phyloP scores from a whole-genome alignment of 2,888 invertebrate species.

The Cheilosia scutellata region DNA sequence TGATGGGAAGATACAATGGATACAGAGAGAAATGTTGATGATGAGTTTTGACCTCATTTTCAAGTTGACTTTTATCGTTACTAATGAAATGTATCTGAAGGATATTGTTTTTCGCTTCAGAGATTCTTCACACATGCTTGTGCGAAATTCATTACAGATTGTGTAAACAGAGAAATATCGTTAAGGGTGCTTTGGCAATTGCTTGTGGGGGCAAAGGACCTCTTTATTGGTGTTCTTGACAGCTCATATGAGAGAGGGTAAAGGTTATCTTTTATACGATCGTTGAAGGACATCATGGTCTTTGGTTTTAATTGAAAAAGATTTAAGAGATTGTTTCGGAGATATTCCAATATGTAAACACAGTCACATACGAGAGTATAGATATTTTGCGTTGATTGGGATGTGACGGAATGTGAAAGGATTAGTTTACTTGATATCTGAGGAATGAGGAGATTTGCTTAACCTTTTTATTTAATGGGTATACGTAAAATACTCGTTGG shows the following conservation, averaged over 20 bases:
- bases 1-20: not conserved
- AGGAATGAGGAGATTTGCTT: too few species aligned
- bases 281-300: constrained; percentile 30
- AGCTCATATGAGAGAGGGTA: constrained; percentile 41
- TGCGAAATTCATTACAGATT: constrained; percentile 52
- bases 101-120: constrained; percentile 47
- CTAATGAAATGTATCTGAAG: constrained; percentile 40
- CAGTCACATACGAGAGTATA: not conserved
- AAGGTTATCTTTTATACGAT: constrained; percentile 36
- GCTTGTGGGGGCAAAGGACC: constrained; percentile 34
- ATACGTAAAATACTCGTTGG: too few species aligned
- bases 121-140: constrained; percentile 29
- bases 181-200: not conserved
- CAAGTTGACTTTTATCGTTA: constrained; percentile 13
- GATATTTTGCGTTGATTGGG: not conserved
- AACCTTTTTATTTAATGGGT: too few species aligned
- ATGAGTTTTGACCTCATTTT: constrained; percentile 50
- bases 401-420: too few species aligned
- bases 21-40: not conserved
- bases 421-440: too few species aligned
- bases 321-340: constrained; percentile 29
- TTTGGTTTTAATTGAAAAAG: constrained; percentile 48
- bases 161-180: constrained; percentile 46
- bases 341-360: not conserved
- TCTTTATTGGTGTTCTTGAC: constrained; percentile 58